Percentiles rank a stretch among this genome's conserved stretches.
phyloP scores from a whole-genome alignment of 2,888 invertebrate species.

The Cryptocheilus praepositus region DNA sequence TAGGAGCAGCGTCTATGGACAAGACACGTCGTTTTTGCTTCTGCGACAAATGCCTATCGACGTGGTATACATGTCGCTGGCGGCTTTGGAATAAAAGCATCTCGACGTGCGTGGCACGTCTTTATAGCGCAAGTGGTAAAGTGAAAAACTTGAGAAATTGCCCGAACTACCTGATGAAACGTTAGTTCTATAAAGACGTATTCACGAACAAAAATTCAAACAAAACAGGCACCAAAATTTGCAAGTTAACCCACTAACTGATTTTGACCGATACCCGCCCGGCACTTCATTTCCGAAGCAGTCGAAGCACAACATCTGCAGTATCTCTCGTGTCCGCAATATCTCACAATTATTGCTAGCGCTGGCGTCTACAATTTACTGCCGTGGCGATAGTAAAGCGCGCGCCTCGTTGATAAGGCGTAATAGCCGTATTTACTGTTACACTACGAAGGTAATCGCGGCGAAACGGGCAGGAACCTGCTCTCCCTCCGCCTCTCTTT shows the following conservation, averaged over 20 bases:
- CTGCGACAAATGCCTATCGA: no score
- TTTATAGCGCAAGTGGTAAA: no score
- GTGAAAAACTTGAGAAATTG: no score
- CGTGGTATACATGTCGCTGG: no score
- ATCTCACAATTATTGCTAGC: slow-evolving; percentile 18
- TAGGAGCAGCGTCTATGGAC: no score
- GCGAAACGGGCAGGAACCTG: neutral
- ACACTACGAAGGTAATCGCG: slow-evolving; percentile 10
- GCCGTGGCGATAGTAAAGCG: slow-evolving; percentile 19
- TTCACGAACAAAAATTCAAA: no score
- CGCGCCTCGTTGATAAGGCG: slow-evolving; percentile 14
- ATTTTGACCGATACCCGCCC: neutral
- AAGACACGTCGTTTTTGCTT: no score
- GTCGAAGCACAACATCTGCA: neutral
- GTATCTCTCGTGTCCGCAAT: slow-evolving; percentile 8
- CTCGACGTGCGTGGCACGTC: no score
- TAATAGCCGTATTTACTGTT: slow-evolving; percentile 21
- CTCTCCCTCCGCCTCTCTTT: neutral
- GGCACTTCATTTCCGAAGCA: neutral
- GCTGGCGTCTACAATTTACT: slow-evolving; percentile 14
- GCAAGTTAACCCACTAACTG: neutral
- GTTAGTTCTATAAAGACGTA: no score
- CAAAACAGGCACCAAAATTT: no score
- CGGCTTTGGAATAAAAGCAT: no score
- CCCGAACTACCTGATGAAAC: no score